Percentiles rank a stretch among this genome's conserved stretches.
These are phyloP conservation scores for Habropoda laboriosa DNA, from an alignment of 1,140 invertebrate genomes.

Conservation along the genomic window DNA sequence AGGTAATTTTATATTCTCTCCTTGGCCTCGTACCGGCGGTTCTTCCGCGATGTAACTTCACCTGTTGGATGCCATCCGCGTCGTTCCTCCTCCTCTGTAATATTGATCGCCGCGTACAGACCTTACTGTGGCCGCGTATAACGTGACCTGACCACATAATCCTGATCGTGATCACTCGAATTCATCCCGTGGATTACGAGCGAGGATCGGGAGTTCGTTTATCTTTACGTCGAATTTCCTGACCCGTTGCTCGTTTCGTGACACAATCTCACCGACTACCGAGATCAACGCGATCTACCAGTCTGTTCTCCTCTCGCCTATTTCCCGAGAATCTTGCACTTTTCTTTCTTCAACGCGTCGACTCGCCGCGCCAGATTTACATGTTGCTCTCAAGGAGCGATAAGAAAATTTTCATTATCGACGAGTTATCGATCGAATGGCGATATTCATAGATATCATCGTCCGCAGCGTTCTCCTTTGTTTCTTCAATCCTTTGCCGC, in stretches of 20 bases:
- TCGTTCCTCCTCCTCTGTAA: conserved; percentile 44
- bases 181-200: conserved; percentile 40
- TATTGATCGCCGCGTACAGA: conserved; percentile 61
- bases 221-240: not conserved
- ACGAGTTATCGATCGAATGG: too few relatives aligned
- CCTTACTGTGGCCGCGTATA: conserved; percentile 51
- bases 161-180: conserved; percentile 47
- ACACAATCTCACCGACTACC: not conserved
- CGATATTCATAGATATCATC: too few relatives aligned
- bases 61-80: conserved; percentile 61
- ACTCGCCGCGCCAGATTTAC: too few relatives aligned
- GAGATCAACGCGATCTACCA: too few relatives aligned
- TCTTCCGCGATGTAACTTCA: conserved; percentile 59
- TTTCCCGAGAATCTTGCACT: too few relatives aligned
- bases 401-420: too few relatives aligned
- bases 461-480: too few relatives aligned
- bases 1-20: conserved; percentile 67
- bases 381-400: too few relatives aligned
- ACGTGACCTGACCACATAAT: conserved; percentile 58
- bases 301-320: too few relatives aligned
- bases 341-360: too few relatives aligned
- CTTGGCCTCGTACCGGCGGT: conserved; percentile 62
- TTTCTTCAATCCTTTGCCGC: too few relatives aligned
- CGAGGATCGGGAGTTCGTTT: conserved; percentile 14
- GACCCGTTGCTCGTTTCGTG: not conserved